phyloP scores from a whole-genome alignment of 2,113 vertebrate genomes.

The Megaceryle maxima region DNA sequence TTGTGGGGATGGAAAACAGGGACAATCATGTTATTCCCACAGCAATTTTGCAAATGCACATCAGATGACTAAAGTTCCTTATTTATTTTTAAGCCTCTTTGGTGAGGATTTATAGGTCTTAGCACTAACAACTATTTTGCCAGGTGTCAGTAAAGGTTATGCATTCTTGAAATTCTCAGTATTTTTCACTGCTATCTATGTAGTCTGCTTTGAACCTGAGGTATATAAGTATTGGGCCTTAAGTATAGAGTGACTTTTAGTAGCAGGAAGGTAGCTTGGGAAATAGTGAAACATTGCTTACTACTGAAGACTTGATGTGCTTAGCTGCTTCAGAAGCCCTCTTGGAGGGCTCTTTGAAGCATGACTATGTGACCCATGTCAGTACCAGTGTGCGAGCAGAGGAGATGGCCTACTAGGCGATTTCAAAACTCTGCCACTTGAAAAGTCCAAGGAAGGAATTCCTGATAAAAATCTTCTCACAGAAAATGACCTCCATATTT shows the following conservation, averaged over 20 bases:
- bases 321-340: not conserved
- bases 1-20: not conserved
- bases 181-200: not conserved
- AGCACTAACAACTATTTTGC: constrained; percentile 1
- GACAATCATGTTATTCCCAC: not conserved
- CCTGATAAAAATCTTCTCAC: not conserved
- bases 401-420: not conserved
- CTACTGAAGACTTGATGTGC: not conserved
- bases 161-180: constrained; percentile 33
- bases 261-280: not conserved
- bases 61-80: constrained; percentile 35
- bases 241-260: not conserved
- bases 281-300: not conserved
- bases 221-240: not conserved
- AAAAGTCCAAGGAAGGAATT: not conserved
- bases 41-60: constrained; percentile 3
- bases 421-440: not conserved
- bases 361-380: accelerated
- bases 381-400: not conserved
- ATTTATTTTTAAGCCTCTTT: constrained; percentile 56
- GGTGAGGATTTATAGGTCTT: constrained; percentile 32
- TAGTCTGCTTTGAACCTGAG: not conserved
- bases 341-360: not conserved
- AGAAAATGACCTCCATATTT: not conserved
- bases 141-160: constrained; percentile 37